These are phyloP conservation scores for Desmodus rotundus DNA, from an alignment of 2,113 vertebrate genomes.

Conservation along the genomic window DNA sequence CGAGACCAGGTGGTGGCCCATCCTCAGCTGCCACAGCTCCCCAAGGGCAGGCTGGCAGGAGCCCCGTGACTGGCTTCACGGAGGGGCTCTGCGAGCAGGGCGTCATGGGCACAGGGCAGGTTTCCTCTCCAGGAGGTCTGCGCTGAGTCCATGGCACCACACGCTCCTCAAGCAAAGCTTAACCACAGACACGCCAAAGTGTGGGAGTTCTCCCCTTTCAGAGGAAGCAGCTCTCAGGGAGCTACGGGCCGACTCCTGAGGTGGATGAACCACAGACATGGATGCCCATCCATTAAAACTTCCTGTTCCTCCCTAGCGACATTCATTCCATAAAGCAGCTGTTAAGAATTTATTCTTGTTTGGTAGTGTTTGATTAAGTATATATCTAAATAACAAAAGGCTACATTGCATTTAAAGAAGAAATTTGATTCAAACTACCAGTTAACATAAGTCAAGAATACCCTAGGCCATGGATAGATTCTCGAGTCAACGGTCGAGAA, in stretches of 20 bases:
- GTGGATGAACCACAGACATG: fast-evolving
- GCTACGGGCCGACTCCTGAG: neutral
- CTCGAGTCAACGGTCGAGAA: neutral
- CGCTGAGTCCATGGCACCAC: fast-evolving
- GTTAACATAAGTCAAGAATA: neutral
- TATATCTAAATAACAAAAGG: neutral
- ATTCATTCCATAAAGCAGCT: neutral
- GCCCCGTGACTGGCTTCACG: fast-evolving
- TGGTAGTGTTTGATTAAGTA: neutral
- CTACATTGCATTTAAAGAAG: neutral
- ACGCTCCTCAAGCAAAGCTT: neutral
- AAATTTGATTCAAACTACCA: neutral
- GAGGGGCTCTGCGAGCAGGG: neutral
- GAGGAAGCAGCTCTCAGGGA: neutral
- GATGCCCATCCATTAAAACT: fast-evolving
- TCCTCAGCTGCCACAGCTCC: neutral
- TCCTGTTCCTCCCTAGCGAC: neutral
- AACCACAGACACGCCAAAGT: fast-evolving
- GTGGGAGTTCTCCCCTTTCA: neutral
- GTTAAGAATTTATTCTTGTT: neutral
- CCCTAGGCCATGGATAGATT: neutral
- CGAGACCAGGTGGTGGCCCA: neutral
- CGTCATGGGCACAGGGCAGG: fast-evolving
- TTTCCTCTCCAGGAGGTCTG: neutral
- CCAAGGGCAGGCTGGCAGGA: neutral